phyloP scores from a whole-genome alignment of 2,888 invertebrate genomes.

The Entomobrya multifasciata region DNA sequence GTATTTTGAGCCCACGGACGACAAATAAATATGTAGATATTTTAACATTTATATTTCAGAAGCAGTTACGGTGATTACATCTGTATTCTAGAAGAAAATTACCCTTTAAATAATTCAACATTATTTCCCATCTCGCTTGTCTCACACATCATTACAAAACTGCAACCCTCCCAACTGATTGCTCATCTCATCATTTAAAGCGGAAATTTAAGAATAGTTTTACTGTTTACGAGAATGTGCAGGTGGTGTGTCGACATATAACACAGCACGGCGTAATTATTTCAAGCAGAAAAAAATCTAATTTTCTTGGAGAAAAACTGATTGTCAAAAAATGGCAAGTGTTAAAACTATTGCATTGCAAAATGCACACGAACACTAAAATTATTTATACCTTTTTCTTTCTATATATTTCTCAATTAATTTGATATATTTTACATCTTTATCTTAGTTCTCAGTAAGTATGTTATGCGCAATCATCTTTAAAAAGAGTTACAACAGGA shows the following conservation, averaged over 20 bases:
- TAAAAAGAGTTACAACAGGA: too few relatives aligned
- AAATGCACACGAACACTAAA: too few relatives aligned
- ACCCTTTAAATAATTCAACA: slow-evolving; percentile 19
- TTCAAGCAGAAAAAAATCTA: slow-evolving; percentile 44
- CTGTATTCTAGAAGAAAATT: slow-evolving; percentile 8
- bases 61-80: neutral
- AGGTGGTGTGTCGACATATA: slow-evolving; percentile 31
- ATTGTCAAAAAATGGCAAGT: slow-evolving; percentile 19
- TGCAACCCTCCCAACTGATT: slow-evolving; percentile 28
- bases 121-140: slow-evolving; percentile 45
- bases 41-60: neutral
- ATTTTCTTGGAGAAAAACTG: slow-evolving; percentile 50
- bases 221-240: slow-evolving; percentile 18
- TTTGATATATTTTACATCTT: too few relatives aligned
- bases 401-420: too few relatives aligned
- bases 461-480: too few relatives aligned
- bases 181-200: slow-evolving; percentile 44
- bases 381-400: too few relatives aligned
- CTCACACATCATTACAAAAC: slow-evolving; percentile 46
- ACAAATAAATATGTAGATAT: neutral
- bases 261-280: slow-evolving; percentile 59
- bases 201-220: slow-evolving; percentile 53
- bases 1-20: too few relatives aligned
- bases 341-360: slow-evolving; percentile 27
- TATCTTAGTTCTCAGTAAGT: too few relatives aligned